Base-by-base conservation (phyloP, 2,797 vertebrate species). In the Enteromius mattozi region DNA sequence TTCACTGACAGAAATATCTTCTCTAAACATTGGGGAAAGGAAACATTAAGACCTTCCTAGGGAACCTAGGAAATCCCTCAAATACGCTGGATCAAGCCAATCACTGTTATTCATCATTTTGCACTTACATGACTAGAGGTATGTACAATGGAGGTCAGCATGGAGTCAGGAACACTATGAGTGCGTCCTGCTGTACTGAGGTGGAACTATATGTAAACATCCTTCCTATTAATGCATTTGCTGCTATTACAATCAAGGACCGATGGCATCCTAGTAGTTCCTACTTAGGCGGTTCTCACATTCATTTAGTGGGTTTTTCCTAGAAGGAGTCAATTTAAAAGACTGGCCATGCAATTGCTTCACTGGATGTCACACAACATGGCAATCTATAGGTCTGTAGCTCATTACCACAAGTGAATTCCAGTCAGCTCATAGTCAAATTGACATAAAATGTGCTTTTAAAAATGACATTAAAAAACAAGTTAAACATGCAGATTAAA, bases 11-110 rank as follows among this genome's bases (percentile, higher is more conserved):
- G 12, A 27, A 61, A 72, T 61, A 9, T 19, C 12, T 47, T 19
- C 30, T 61, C 19, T 75, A 63, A 74, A 75, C 56, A 35, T 10
- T 63, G 35, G 19, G 27, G 19, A 74, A 49, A 35, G 54, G 17
- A 74, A 74, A 63, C 30, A 79, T 66, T 66, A 82, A 33, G 19
- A 49, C 70, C 56, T 74, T 82, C 66, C 51, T 56, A 30, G 10
- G 68, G 16, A 71, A 33, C 8, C n/a, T 14, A 37, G 79, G 51
- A 81, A 81, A 81, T 71, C 79, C 68, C 47, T 80, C 7, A 59
- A 37, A 72, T 21, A 71, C 0, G n/a, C 8, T 81, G 37, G 24
- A 63, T 47, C 27, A 63, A 24, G 27, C 69, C 17, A 45, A 33
- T 82, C 56, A n/a, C 68, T 35, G 51, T 30, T 40, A 21, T 14